Percentiles rank a stretch among this genome's conserved stretches.
Evolutionary conservation across 2,113 vertebrate species (phyloP).

Genomic region (Polyodon spathula): DNA sequence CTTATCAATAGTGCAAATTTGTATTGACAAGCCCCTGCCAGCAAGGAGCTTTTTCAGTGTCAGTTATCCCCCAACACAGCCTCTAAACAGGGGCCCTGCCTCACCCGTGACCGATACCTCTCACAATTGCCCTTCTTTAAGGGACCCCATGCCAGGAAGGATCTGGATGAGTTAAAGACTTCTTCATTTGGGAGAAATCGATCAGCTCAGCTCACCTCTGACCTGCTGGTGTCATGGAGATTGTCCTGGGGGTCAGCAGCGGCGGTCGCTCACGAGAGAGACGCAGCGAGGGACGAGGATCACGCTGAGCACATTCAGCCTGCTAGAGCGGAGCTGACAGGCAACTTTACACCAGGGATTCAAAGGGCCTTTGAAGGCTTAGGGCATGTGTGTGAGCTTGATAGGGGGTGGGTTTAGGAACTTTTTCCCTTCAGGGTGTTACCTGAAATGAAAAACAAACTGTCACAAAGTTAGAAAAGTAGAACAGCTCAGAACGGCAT

Average conservation of each 20-base stretch:
- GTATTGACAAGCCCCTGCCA: constrained; percentile 66
- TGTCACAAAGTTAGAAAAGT: too few species aligned
- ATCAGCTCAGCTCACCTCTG: constrained; percentile 56
- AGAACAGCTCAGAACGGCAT: too few species aligned
- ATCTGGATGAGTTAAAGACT: constrained; percentile 38
- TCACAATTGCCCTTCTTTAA: constrained; percentile 41
- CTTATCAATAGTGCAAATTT: constrained; percentile 69
- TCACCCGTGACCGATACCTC: constrained; percentile 48
- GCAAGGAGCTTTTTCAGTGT: constrained; percentile 60
- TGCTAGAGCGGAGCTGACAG: constrained; percentile 33
- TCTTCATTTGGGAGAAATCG: constrained; percentile 44
- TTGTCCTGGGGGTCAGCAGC: constrained; percentile 34
- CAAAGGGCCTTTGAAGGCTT: too few species aligned
- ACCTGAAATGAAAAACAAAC: too few species aligned
- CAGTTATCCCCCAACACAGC: constrained; percentile 49
- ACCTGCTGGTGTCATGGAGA: constrained; percentile 39
- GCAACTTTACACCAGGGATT: constrained; percentile 21
- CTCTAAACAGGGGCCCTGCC: constrained; percentile 43
- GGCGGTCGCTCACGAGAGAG: constrained; percentile 31
- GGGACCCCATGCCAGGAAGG: constrained; percentile 21
- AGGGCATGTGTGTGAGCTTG: too few species aligned
- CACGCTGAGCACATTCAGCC: constrained; percentile 47
- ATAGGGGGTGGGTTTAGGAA: too few species aligned
- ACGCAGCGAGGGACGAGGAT: constrained; percentile 34
- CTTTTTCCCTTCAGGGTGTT: too few species aligned